Evolutionary conservation across 92 coral and sea anemone genomes (phyloP), one percentile per base, ranked within the genome.

Genomic region (Porites cylindrica): DNA sequence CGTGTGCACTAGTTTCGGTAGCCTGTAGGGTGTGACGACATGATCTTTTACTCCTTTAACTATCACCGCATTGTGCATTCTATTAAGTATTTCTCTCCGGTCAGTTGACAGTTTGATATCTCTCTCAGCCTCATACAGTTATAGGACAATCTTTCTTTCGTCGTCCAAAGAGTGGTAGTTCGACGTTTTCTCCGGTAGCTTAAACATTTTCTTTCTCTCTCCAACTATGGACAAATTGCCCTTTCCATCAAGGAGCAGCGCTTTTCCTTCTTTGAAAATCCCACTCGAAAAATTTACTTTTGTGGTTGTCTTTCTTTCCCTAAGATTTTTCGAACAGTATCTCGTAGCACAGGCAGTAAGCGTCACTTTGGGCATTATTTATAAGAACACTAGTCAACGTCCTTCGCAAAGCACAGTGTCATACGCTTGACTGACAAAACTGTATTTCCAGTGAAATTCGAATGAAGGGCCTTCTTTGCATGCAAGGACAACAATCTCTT

Each of bases 81-180:
- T 19, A 51, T 6, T 20, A 29, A 56, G 32, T 21, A 8, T 21
- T 32, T 24, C 68, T 8, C 26, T 77, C 13, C 60, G 23, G 8
- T 59, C 52, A 16, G 7, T 23, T 77, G 23, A 29, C 32, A 16
- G 18, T 60, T 52, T 68, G 1, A 10, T 32, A 4, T 77, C 68
- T 77, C 29, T 58, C 60, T 58, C 81, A 26, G 59, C 81, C 56
- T 17, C 4, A 61, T 77, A 77, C 2, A 59, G 17, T 51, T 23
- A 14, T 23, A 77, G 60, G 16, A 59, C 81, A 77, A 77, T 77
- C 21, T 8, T 54, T 23, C 81, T 77, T 77, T 77, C 81, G 80
- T 76, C 23, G n/a, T 18, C 53, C 8, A 17, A 6, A 51, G 18
- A 11, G 16, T 54, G 51, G 9, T 17, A 43, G 16, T 58, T 24